Conservation (phyloP, 2,797 vertebrate genomes). For the Thamnophis elegans region DNA sequence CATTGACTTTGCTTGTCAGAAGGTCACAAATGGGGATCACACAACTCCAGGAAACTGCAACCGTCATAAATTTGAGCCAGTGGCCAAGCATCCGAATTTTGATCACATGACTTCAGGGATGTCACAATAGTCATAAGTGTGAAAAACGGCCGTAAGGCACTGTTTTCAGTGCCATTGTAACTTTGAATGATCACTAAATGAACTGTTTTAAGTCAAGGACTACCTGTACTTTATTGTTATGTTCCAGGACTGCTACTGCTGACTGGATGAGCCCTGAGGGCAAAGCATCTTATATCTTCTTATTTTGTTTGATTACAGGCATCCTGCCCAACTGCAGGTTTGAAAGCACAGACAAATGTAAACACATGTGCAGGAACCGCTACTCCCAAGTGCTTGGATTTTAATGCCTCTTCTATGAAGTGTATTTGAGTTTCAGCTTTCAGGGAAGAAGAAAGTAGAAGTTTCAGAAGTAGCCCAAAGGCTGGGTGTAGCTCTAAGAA, state of each 20-base stretch:
- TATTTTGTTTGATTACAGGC: not conserved
- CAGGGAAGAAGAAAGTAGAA: not conserved
- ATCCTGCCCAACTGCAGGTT: not conserved
- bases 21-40: not conserved
- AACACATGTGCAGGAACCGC: too few species aligned
- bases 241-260: not conserved
- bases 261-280: not conserved
- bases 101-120: not conserved
- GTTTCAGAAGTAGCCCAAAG: not conserved
- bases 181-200: not conserved
- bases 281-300: not conserved
- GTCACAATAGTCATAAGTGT: not conserved
- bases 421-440: constrained; percentile 16
- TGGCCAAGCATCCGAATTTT: not conserved
- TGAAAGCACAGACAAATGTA: not conserved
- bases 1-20: not conserved
- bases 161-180: not conserved
- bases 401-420: not conserved
- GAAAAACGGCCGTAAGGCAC: not conserved
- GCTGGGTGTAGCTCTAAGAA: not conserved
- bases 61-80: not conserved
- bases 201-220: not conserved
- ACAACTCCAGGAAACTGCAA: not conserved
- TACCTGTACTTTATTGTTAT: not conserved
- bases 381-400: not conserved